Percentiles rank a stretch among this genome's conserved stretches.
phyloP scores from a whole-genome alignment of 92 coral and sea anemone species.

The Palythoa grandis region DNA sequence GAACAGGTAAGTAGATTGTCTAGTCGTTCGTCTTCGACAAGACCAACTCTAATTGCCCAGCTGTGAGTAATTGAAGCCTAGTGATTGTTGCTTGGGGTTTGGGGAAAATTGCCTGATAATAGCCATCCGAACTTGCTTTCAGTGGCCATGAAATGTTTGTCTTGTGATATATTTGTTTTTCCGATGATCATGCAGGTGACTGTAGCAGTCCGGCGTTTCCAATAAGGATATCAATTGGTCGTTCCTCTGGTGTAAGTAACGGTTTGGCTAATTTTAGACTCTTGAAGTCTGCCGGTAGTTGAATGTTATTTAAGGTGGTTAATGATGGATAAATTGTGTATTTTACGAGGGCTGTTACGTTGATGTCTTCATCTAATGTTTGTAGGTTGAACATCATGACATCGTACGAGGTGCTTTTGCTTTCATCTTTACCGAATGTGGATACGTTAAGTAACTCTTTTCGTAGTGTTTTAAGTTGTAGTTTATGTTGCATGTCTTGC shows the following conservation, averaged over 20 bases:
- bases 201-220: not conserved
- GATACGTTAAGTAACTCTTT: too few relatives aligned
- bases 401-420: too few relatives aligned
- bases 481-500: too few relatives aligned
- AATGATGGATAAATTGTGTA: too few relatives aligned
- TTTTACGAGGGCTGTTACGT: too few relatives aligned
- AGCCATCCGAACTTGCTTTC: slow-evolving; percentile 23
- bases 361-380: too few relatives aligned
- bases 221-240: slow-evolving; percentile 3
- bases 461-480: too few relatives aligned
- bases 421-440: too few relatives aligned
- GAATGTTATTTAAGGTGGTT: too few relatives aligned
- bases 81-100: slow-evolving; percentile 9
- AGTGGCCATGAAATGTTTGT: not conserved
- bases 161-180: not conserved
- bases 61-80: not conserved
- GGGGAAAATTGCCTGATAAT: slow-evolving; percentile 9
- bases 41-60: not conserved
- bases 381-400: too few relatives aligned
- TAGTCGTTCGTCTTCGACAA: not conserved
- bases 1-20: slow-evolving; percentile 15
- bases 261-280: too few relatives aligned
- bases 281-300: too few relatives aligned
- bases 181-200: slow-evolving; percentile 15
- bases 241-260: slow-evolving; percentile 20